phyloP scores from a whole-genome alignment of 2,888 invertebrate species.

The Drosophila leonis region DNA sequence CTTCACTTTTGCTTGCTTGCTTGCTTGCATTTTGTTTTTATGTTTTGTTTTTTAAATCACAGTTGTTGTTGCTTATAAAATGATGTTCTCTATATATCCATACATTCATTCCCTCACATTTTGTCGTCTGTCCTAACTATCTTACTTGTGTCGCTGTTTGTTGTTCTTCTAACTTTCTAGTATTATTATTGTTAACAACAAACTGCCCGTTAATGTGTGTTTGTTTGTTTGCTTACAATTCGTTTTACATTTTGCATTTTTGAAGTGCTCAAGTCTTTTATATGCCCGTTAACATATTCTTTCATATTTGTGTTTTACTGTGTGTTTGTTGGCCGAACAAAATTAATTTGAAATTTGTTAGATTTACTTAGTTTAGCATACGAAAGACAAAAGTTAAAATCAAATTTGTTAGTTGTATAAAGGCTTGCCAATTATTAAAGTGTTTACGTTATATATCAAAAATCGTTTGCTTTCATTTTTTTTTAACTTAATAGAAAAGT shows the following conservation, averaged over 20 bases:
- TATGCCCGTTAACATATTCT: constrained; percentile 34
- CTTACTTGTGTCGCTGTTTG: constrained; percentile 40
- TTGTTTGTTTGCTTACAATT: constrained; percentile 24
- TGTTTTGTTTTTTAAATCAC: constrained; percentile 56
- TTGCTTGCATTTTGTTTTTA: constrained; percentile 53
- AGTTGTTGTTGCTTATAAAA: constrained; percentile 81
- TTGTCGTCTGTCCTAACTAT: constrained; percentile 17
- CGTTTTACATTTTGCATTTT: constrained; percentile 47
- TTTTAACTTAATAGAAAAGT: constrained; percentile 33
- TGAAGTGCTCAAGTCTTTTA: constrained; percentile 80
- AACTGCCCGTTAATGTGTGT: constrained; percentile 29
- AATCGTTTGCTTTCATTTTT: constrained; percentile 27
- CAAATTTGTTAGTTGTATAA: constrained; percentile 51
- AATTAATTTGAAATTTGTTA: constrained; percentile 31
- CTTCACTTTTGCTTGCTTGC: constrained; percentile 36
- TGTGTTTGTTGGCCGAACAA: constrained; percentile 49
- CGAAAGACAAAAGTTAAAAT: constrained; percentile 38
- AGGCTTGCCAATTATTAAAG: constrained; percentile 63
- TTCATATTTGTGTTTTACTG: constrained; percentile 26
- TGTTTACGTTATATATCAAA: constrained; percentile 39
- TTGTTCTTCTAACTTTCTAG: constrained; percentile 24
- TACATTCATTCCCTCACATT: constrained; percentile 13
- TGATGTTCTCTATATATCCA: constrained; percentile 61
- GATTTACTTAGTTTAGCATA: constrained; percentile 43
- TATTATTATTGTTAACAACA: constrained; percentile 33